A percentile compares a stretch with the other conserved stretches of the same genome.
Evolutionary conservation across 2,888 invertebrate species (phyloP).

Genomic region (Callyntrura sp.): DNA sequence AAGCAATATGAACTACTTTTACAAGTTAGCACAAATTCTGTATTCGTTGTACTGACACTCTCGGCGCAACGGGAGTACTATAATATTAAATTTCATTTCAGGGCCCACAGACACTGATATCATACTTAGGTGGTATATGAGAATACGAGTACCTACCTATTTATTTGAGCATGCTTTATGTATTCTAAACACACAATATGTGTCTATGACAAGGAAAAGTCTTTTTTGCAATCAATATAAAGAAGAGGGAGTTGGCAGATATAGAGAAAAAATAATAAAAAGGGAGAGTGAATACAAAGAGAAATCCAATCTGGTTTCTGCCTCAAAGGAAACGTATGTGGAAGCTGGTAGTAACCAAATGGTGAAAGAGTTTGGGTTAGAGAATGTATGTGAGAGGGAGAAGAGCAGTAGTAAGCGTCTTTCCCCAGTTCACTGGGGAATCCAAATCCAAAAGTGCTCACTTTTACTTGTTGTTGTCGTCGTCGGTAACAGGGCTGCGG

Average conservation of each 20-base stretch:
- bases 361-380: background rate
- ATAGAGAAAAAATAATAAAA: background rate
- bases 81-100: too few species aligned
- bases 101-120: too few species aligned
- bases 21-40: background rate
- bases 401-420: slow-evolving; percentile 51
- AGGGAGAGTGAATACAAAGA: slow-evolving; percentile 31
- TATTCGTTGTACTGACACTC: too few species aligned
- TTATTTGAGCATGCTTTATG: too few species aligned
- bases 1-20: background rate
- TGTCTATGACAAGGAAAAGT: background rate
- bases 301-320: slow-evolving; percentile 76
- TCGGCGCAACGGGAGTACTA: too few species aligned
- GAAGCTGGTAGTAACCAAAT: slow-evolving; percentile 11
- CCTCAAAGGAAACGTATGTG: slow-evolving; percentile 68
- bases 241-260: background rate
- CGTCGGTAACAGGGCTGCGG: background rate
- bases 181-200: too few species aligned
- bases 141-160: too few species aligned
- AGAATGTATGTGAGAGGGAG: slow-evolving; percentile 14
- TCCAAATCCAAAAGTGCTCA: slow-evolving; percentile 46
- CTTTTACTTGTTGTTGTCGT: slow-evolving; percentile 1
- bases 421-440: slow-evolving; percentile 65
- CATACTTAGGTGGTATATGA: too few species aligned
- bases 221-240: background rate